A percentile compares a stretch with the other conserved stretches of the same genome.
These are phyloP conservation scores for Procambarus clarkii DNA, from an alignment of 1,140 invertebrate genomes.

Conservation along the genomic window DNA sequence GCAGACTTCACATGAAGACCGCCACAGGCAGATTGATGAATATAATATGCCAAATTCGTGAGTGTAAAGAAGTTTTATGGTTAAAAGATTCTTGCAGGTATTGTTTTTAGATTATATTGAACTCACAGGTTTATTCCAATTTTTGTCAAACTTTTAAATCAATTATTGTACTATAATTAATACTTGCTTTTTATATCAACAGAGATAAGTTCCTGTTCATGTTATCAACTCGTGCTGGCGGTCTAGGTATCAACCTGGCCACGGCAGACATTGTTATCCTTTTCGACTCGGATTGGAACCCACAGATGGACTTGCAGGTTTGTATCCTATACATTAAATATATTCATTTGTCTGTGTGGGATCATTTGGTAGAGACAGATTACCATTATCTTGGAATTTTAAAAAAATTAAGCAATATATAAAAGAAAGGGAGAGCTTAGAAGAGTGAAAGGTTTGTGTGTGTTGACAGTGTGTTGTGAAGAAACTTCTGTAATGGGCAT, in stretches of 20 bases:
- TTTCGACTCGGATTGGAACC: slow-evolving; percentile 99
- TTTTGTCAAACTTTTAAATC: too few relatives aligned
- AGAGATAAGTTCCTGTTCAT: slow-evolving; percentile 97
- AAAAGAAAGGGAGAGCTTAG: too few relatives aligned
- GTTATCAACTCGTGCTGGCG: slow-evolving; percentile 98
- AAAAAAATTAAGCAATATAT: too few relatives aligned
- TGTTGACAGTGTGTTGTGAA: too few relatives aligned
- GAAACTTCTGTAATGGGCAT: too few relatives aligned
- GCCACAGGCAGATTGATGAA: slow-evolving; percentile 96
- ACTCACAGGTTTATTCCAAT: too few relatives aligned
- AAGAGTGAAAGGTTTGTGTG: slow-evolving; percentile 75
- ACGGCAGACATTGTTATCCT: slow-evolving; percentile 99
- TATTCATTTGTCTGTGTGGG: neutral
- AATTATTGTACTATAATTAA: too few relatives aligned
- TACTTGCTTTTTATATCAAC: neutral
- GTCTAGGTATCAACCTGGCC: slow-evolving; percentile 98
- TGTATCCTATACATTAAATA: neutral
- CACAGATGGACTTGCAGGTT: slow-evolving; percentile 99
- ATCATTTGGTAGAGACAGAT: neutral
- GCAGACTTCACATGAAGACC: slow-evolving; percentile 97
- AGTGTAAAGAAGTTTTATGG: neutral
- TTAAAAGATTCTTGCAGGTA: too few relatives aligned
- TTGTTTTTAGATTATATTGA: too few relatives aligned
- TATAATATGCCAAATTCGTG: slow-evolving; percentile 87
- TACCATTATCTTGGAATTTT: too few relatives aligned